phyloP scores from a whole-genome alignment of 2,888 invertebrate genomes.

The Oscheius sp. region DNA sequence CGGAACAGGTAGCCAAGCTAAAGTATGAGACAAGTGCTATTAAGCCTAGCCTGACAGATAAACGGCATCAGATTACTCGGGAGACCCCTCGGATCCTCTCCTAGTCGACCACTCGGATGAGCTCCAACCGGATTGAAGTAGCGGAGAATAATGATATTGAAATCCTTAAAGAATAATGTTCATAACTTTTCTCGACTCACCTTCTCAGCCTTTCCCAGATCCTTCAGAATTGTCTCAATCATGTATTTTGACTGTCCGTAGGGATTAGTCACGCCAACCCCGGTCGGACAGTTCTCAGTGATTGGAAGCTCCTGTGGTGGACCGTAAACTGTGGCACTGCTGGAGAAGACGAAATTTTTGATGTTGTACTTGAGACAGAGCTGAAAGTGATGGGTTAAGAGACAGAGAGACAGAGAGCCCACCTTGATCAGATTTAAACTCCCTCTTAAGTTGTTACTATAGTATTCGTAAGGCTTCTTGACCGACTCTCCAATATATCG shows the following conservation, averaged over 20 bases:
- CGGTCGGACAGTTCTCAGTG: conserved; percentile 82
- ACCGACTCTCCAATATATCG: conserved; percentile 97
- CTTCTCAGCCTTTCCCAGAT: conserved; percentile 86
- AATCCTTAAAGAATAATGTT: conserved; percentile 79
- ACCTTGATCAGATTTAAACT: conserved; percentile 92
- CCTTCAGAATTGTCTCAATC: conserved; percentile 92
- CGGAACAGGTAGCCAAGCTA: too few relatives aligned
- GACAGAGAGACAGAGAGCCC: conserved; percentile 54
- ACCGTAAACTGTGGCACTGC: conserved; percentile 92
- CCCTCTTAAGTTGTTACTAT: conserved; percentile 91
- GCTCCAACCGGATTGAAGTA: conserved; percentile 98
- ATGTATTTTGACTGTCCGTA: conserved; percentile 95
- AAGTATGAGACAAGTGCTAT: too few relatives aligned
- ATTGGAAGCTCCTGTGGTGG: conserved; percentile 88
- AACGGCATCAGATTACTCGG: conserved; percentile 96
- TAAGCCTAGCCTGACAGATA: conserved; percentile 80
- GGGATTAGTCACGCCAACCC: conserved; percentile 84
- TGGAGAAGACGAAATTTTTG: conserved; percentile 88
- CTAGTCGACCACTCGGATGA: conserved; percentile 90
- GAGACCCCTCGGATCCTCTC: conserved; percentile 93
- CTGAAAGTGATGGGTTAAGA: conserved; percentile 75
- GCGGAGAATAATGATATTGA: conserved; percentile 90
- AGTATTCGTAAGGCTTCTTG: conserved; percentile 89
- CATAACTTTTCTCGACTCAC: conserved; percentile 76
- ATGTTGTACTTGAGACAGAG: conserved; percentile 86